These are phyloP conservation scores for Caloenas nicobarica DNA, from an alignment of 2,113 vertebrate genomes.

Conservation along the genomic window DNA sequence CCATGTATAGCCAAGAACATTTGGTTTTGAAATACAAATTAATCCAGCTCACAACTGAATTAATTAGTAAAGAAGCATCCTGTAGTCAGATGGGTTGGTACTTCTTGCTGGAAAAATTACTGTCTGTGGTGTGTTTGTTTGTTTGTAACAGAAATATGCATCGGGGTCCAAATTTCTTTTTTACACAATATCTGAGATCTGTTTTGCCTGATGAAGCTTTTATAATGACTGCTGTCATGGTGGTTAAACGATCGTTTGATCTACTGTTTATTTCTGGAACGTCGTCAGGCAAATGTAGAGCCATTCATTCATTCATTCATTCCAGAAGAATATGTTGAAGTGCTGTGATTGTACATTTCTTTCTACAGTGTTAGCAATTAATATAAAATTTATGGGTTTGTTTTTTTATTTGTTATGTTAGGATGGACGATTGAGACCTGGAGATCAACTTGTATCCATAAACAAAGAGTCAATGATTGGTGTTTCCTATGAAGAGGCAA, in stretches of 20 bases:
- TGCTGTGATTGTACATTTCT: neutral
- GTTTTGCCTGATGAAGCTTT: neutral
- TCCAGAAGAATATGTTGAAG: neutral
- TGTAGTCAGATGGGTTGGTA: neutral
- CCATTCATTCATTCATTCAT: neutral
- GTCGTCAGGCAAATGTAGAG: neutral
- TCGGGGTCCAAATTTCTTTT: neutral
- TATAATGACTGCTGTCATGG: neutral
- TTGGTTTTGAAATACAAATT: slow-evolving; percentile 24
- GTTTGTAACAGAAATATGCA: neutral
- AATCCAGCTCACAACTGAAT: slow-evolving; percentile 26
- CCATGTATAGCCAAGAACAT: neutral
- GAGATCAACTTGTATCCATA: slow-evolving; percentile 92
- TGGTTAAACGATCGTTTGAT: neutral
- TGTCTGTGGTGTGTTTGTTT: neutral
- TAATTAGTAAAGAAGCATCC: slow-evolving; percentile 16
- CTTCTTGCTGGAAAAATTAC: neutral
- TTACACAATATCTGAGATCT: neutral
- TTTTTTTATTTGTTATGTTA: slow-evolving; percentile 57
- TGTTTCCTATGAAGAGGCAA: slow-evolving; percentile 90
- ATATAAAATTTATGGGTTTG: neutral
- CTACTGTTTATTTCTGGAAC: neutral
- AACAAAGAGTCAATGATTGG: slow-evolving; percentile 94
- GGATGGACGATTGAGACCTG: slow-evolving; percentile 90
- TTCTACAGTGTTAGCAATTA: neutral